A percentile compares a stretch with the other conserved stretches of the same genome.
Evolutionary conservation across 2,888 invertebrate genomes (phyloP).

Genomic region (Tipula lateralis): DNA sequence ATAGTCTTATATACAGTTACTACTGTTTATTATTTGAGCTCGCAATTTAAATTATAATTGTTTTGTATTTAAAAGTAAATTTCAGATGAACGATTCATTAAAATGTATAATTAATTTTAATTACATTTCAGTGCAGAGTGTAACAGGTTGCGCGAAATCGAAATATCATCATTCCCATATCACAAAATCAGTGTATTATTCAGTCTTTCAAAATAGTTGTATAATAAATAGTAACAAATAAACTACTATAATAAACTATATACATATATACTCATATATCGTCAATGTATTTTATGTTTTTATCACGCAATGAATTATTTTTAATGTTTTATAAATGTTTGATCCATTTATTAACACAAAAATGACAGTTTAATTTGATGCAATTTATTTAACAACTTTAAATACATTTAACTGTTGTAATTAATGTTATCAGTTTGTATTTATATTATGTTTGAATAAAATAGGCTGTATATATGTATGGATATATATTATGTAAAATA

Average conservation of each 20-base stretch:
- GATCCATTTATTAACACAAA: neutral
- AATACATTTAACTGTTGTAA: neutral
- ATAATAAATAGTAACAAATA: neutral
- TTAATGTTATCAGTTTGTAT: neutral
- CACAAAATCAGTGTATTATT: neutral
- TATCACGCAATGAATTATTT: slow-evolving; percentile 1
- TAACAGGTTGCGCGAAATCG: neutral
- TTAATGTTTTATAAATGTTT: neutral
- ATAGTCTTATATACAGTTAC: neutral
- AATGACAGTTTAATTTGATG: neutral
- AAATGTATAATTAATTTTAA: neutral
- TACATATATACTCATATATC: neutral
- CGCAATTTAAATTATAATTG: neutral
- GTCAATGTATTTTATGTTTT: neutral
- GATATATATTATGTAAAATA: neutral
- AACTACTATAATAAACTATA: neutral
- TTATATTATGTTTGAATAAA: neutral
- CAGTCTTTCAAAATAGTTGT: neutral
- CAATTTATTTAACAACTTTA: slow-evolving; percentile 3
- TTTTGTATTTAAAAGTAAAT: neutral
- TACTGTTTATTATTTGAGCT: neutral
- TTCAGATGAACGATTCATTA: neutral
- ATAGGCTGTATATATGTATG: neutral
- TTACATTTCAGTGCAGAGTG: neutral
- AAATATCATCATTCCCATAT: neutral